Evolutionary conservation across 2,888 invertebrate species (phyloP).

Genomic region (Tetragonula carbonaria): DNA sequence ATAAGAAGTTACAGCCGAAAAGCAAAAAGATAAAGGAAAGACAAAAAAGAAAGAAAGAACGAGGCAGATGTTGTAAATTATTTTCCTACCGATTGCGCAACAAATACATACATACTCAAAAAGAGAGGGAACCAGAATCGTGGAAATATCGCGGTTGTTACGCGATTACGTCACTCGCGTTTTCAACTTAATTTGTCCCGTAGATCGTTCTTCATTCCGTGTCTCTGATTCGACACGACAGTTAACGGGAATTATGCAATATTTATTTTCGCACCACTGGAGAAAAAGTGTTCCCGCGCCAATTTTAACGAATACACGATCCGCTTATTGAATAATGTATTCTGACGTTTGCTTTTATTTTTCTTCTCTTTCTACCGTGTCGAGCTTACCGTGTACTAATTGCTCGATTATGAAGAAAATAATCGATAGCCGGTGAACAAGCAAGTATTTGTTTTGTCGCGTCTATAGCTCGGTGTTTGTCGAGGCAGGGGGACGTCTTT

Average conservation of each 20-base stretch:
- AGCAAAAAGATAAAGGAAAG: background rate
- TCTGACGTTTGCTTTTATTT: background rate
- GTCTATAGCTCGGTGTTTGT: background rate
- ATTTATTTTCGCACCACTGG: background rate
- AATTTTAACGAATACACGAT: background rate
- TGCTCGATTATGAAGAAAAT: slow-evolving; percentile 4
- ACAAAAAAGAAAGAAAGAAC: background rate
- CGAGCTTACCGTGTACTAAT: background rate
- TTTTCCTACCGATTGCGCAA: background rate
- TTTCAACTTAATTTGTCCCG: background rate
- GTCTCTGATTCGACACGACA: background rate
- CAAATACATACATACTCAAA: too few relatives aligned
- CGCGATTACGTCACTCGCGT: background rate
- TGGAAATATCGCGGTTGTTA: background rate
- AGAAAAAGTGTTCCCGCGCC: background rate
- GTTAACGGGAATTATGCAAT: slow-evolving; percentile 16
- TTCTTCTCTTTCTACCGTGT: too few relatives aligned
- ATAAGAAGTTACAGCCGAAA: background rate
- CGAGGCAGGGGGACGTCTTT: background rate
- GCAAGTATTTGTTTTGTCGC: background rate
- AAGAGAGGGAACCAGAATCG: background rate
- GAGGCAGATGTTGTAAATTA: background rate
- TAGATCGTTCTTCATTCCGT: background rate
- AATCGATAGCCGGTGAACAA: background rate
- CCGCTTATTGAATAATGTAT: slow-evolving; percentile 1